Conservation (phyloP, 2,888 invertebrate genomes). For the Lasioglossum marginatum region DNA sequence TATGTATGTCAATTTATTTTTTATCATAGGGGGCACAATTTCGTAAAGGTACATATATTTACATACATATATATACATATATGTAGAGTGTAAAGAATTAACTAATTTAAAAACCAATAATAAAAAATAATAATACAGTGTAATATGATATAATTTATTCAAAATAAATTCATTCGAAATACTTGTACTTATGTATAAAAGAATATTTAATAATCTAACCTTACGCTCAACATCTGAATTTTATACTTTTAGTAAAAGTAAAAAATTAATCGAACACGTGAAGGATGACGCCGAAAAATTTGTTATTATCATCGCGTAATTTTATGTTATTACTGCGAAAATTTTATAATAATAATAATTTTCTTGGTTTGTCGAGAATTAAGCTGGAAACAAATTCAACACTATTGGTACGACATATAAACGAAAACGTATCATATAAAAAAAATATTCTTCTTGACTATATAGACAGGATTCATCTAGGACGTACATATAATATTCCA, state of each 20-base stretch:
- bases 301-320: not conserved
- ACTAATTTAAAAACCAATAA: not conserved
- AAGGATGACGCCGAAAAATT: constrained; percentile 11
- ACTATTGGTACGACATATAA: too few species aligned
- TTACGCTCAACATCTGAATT: not conserved
- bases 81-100: not conserved
- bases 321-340: not conserved
- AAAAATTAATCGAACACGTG: not conserved
- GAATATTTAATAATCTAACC: constrained; percentile 8
- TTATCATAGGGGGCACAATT: not conserved
- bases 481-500: constrained; percentile 21
- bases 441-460: not conserved
- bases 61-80: not conserved
- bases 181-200: not conserved
- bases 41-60: too few species aligned
- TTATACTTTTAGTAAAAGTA: not conserved
- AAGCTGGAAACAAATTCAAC: not conserved
- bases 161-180: not conserved
- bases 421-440: not conserved
- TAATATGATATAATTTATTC: not conserved
- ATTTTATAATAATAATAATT: not conserved
- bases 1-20: not conserved
- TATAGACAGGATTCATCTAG: constrained; percentile 9
- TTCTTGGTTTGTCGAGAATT: not conserved
- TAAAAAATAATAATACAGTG: not conserved